Evolutionary conservation across 2,888 invertebrate genomes (phyloP), one percentile per base, ranked within the genome.

Genomic region (Drosophila multiciliata): DNA sequence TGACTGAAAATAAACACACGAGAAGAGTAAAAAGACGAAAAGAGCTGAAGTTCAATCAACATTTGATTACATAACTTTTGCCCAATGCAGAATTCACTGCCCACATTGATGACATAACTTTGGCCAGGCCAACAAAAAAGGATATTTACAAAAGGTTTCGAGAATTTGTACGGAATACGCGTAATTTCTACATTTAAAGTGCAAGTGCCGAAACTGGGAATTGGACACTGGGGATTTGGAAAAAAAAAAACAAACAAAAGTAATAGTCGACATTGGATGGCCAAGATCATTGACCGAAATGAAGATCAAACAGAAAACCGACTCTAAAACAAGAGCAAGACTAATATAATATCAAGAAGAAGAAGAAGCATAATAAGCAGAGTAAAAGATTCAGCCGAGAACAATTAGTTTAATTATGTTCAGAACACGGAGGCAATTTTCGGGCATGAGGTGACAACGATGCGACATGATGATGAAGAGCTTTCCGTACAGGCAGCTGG

Each of bases 351-450:
- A 45, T 23, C 23, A 45, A 23, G 15, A 23, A 15, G 29, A 49
- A 59, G 60, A 53, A 67, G 1, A 3, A 42, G 6, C n/a, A 40
- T n/a, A 2, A 62, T 55, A 48, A 68, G 45, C 45, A 26, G 40
- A 38, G n/a, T 58, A 71, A 59, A 58, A 64, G 65, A 81, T 86
- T 42, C 53, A 64, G 29, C 50, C 17, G 26, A 29, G 60, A 66
- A 87, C 86, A 86, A 90, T 88, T 87, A 88, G 87, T 88, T 90
- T 87, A 87, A 87, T 87, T 87, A 87, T 90, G 83, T 80, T 63
- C 73, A 70, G 75, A 69, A 78, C 75, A 82, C 55, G 66, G 67
- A 55, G 63, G 53, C 75, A 75, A 73, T 76, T 86, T 85, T 83
- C 50, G 80, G 85, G 75, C 86, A 88, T 83, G 87, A 87, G 90